Conservation (phyloP, 2,113 vertebrate genomes). For the Neotragus pygmaeus region DNA sequence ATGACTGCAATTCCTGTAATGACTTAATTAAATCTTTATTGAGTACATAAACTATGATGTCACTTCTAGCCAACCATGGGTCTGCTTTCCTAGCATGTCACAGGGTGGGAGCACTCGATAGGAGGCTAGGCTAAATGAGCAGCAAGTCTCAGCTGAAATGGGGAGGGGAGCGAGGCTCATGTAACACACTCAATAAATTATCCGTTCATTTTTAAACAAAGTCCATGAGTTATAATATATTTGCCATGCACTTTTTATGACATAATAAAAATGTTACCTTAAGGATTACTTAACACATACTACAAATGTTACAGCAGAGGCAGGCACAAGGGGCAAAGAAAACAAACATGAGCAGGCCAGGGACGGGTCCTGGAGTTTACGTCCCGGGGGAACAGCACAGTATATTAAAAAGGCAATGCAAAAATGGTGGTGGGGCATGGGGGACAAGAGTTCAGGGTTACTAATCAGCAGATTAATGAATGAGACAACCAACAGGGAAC, state of each 20-base stretch:
- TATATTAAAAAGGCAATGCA: constrained; percentile 78
- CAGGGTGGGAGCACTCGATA: constrained; percentile 82
- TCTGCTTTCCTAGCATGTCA: constrained; percentile 77
- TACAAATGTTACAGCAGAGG: constrained; percentile 87
- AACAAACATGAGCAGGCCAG: constrained; percentile 84
- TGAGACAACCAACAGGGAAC: constrained; percentile 76
- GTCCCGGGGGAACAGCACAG: constrained; percentile 76
- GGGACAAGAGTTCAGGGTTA: constrained; percentile 60
- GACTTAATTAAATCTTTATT: constrained; percentile 90
- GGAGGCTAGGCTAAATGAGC: constrained; percentile 83
- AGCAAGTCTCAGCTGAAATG: constrained; percentile 83
- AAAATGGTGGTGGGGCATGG: constrained; percentile 29
- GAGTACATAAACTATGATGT: constrained; percentile 88
- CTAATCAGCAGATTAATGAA: constrained; percentile 76
- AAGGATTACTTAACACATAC: constrained; percentile 90
- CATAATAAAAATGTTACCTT: constrained; percentile 89
- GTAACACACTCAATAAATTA: constrained; percentile 91
- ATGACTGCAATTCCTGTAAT: constrained; percentile 88
- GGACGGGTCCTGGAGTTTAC: constrained; percentile 78
- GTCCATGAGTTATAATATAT: constrained; percentile 88
- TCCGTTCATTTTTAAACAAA: constrained; percentile 88
- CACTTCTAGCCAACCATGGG: constrained; percentile 83
- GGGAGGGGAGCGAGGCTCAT: constrained; percentile 83
- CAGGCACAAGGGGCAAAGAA: constrained; percentile 87
- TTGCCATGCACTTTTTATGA: constrained; percentile 89